A percentile compares a stretch with the other conserved stretches of the same genome.
Evolutionary conservation across 2,113 vertebrate genomes (phyloP).

Genomic region (Isichthys henryi): DNA sequence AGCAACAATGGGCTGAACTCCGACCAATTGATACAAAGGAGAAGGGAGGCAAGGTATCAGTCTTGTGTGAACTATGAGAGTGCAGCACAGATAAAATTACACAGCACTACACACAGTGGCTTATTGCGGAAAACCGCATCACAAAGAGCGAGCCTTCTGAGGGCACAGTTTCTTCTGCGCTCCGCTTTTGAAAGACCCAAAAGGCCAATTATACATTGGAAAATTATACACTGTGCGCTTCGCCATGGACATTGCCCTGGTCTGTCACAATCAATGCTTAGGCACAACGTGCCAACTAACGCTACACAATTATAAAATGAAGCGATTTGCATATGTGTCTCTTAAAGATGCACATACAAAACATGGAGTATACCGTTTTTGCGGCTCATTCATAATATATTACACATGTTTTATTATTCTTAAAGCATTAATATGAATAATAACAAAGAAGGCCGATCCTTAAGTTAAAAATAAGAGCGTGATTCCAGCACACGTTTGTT

Average conservation of each 20-base stretch:
- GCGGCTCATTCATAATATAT: neutral
- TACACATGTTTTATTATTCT: neutral
- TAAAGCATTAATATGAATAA: neutral
- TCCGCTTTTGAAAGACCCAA: conserved; percentile 55
- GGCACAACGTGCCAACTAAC: conserved; percentile 41
- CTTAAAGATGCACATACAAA: conserved; percentile 20
- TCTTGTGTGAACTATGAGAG: conserved; percentile 76
- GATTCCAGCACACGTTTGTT: neutral
- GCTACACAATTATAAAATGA: conserved; percentile 46
- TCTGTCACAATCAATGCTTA: conserved; percentile 45
- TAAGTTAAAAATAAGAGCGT: neutral
- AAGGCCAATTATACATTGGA: conserved; percentile 63
- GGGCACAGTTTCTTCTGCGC: conserved; percentile 48
- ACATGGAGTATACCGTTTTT: conserved; percentile 16
- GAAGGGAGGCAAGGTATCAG: conserved; percentile 76
- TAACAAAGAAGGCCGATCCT: neutral
- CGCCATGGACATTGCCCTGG: conserved; percentile 41
- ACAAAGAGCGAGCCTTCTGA: conserved; percentile 48
- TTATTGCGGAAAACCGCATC: conserved; percentile 51
- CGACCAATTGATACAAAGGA: conserved; percentile 79
- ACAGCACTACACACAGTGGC: conserved; percentile 42
- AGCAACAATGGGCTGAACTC: conserved; percentile 79
- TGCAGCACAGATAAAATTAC: conserved; percentile 75
- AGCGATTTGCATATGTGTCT: conserved; percentile 37
- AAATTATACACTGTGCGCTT: conserved; percentile 58